Base-by-base conservation (phyloP, 2,113 vertebrate genomes). In the Gasterosteus aculeatus region DNA sequence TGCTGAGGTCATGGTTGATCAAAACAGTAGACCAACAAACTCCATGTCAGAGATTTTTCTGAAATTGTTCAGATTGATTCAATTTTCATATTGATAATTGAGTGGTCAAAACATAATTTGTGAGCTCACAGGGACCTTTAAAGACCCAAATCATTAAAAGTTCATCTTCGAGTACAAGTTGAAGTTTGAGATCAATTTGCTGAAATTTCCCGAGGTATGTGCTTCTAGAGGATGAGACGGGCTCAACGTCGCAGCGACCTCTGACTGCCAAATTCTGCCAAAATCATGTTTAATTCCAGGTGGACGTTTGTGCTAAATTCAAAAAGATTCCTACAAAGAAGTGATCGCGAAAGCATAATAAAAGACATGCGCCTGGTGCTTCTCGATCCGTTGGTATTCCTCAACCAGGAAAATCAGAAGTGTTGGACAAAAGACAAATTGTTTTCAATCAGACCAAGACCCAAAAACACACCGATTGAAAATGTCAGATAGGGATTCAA, bases 401-500 rank as follows among this genome's bases (percentile, higher is more conserved):
- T 56, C 1, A 67, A 56, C 44, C 38, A 8, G 38, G 26, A 59
- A 14, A 62, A 49, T 42, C 74, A 53, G 16, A 67, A 58, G 33
- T 14, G 22, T 69, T 7, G 49, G 12, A 75, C n/a, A 64, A 67
- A 62, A 62, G 7, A 71, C 19, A 51, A 51, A 78, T 31, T 12
- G 16, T 47, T 56, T 53, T 70, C 54, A 35, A 46, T 69, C 57
- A 71, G 18, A 54, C 8, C 9, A 16, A 84, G 58, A 14, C 16
- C 29, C 19, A 46, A 49, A 49, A 77, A 47, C 46, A 59, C 60
- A 44, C 6, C 11, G 10, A 38, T 18, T 33, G 26, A 53, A 68
- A 70, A 80, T 77, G 77, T 63, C 74, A 71, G 29, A 54, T 33
- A 72, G 42, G 15, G 61, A 68, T 75, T 42, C 53, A 38, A 64